Conservation (phyloP, 1,140 invertebrate genomes). For the Rhyacophila brunnea region DNA sequence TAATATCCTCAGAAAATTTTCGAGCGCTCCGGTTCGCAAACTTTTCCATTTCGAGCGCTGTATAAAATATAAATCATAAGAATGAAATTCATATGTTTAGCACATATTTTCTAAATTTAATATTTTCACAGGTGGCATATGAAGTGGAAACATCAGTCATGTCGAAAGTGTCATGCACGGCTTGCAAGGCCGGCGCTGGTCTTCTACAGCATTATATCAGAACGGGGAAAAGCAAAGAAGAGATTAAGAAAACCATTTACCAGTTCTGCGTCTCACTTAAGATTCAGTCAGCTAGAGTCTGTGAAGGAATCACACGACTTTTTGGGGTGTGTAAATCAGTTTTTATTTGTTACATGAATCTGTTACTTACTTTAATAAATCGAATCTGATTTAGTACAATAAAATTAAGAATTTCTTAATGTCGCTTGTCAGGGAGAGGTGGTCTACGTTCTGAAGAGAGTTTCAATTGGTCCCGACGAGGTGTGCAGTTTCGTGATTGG, state of each 20-base stretch:
- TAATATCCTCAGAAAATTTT: too few relatives aligned
- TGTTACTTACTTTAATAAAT: too few relatives aligned
- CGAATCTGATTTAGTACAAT: too few relatives aligned
- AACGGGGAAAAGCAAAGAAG: conserved; percentile 76
- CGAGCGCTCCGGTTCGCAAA: too few relatives aligned
- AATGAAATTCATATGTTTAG: too few relatives aligned
- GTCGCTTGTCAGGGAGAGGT: conserved; percentile 70
- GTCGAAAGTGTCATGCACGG: conserved; percentile 88
- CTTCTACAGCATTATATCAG: conserved; percentile 83
- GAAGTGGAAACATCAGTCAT: conserved; percentile 88
- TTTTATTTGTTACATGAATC: too few relatives aligned
- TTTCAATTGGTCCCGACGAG: conserved; percentile 79
- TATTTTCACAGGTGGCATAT: conserved; percentile 59
- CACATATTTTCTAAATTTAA: too few relatives aligned
- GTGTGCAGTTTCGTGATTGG: conserved; percentile 91
- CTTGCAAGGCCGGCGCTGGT: conserved; percentile 84
- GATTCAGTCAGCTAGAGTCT: conserved; percentile 80
- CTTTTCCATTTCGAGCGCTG: too few relatives aligned
- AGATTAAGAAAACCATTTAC: conserved; percentile 82
- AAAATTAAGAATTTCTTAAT: too few relatives aligned
- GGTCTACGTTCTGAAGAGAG: conserved; percentile 75
- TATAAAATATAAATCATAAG: too few relatives aligned
- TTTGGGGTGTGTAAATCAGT: conserved; percentile 67
- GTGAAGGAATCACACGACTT: conserved; percentile 80
- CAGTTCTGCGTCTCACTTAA: conserved; percentile 84